Evolutionary conservation across 2,797 vertebrate genomes (phyloP).

Genomic region (Odontamblyopus rebecca): DNA sequence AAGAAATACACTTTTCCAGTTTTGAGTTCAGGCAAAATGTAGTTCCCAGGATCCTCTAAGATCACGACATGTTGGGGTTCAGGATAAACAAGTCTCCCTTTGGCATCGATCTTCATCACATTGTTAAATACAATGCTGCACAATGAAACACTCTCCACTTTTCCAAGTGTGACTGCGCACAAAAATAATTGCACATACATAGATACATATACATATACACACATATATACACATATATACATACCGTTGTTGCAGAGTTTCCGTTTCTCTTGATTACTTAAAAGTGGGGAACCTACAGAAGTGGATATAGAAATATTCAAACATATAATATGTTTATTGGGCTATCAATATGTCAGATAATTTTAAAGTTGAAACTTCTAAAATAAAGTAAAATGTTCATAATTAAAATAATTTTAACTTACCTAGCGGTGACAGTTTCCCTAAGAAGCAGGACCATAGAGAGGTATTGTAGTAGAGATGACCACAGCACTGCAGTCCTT

Average conservation of each 20-base stretch:
- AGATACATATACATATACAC: neutral
- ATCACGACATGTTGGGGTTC: neutral
- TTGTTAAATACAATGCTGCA: conserved; percentile 21
- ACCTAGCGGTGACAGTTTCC: conserved; percentile 11
- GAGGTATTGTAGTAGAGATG: conserved; percentile 54
- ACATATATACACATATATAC: too few relatives aligned
- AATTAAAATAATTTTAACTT: too few relatives aligned
- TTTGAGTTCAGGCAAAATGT: conserved; percentile 22
- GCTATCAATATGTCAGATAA: neutral
- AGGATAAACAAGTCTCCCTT: neutral
- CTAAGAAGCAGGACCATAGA: conserved; percentile 62
- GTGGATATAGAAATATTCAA: neutral
- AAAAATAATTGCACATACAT: neutral
- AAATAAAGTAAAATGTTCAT: too few relatives aligned
- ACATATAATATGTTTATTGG: neutral
- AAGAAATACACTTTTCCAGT: conserved; percentile 47
- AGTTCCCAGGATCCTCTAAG: neutral
- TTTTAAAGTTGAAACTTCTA: too few relatives aligned
- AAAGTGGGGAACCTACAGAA: conserved; percentile 37
- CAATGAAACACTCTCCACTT: conserved; percentile 35
- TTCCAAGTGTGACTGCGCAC: conserved; percentile 44
- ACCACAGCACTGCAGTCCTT: conserved; percentile 55
- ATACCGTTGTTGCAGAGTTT: conserved; percentile 33
- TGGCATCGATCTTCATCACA: conserved; percentile 27
- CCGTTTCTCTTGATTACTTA: conserved; percentile 13